These are phyloP conservation scores for Triplophysa yarkandensis DNA, from an alignment of 2,797 vertebrate species.

Conservation along the genomic window DNA sequence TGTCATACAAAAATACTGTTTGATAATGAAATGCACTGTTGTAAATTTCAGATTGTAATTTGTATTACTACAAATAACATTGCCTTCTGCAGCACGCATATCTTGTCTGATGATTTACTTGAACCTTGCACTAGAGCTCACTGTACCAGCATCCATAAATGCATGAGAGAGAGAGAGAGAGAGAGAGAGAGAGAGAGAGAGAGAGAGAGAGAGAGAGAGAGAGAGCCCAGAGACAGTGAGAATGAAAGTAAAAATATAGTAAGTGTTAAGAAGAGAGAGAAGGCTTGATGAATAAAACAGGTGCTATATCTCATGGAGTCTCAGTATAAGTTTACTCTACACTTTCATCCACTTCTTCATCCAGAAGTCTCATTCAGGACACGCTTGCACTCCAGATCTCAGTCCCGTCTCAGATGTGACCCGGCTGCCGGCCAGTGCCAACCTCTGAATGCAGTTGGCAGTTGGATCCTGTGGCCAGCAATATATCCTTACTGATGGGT, in stretches of 20 bases:
- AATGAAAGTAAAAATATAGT: constrained; percentile 14
- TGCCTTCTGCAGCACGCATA: background rate
- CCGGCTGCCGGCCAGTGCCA: background rate
- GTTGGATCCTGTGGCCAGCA: background rate
- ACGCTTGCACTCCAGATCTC: background rate
- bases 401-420: background rate
- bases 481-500: background rate
- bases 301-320: constrained; percentile 65
- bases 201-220: no score
- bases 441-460: background rate
- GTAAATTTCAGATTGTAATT: background rate
- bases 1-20: no score
- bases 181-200: constrained; percentile 12
- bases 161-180: constrained; percentile 63
- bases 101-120: constrained; percentile 63
- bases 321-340: constrained; percentile 69
- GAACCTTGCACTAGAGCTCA: no score
- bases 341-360: constrained; percentile 64
- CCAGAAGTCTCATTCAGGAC: constrained; percentile 65
- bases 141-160: constrained; percentile 76
- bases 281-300: constrained; percentile 60
- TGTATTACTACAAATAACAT: constrained; percentile 15
- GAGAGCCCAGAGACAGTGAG: constrained; percentile 17
- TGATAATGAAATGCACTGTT: no score
- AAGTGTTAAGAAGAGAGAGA: background rate